Percentiles rank a stretch among this genome's conserved stretches.
phyloP scores from a whole-genome alignment of 2,888 invertebrate species.

The Noctua comes region DNA sequence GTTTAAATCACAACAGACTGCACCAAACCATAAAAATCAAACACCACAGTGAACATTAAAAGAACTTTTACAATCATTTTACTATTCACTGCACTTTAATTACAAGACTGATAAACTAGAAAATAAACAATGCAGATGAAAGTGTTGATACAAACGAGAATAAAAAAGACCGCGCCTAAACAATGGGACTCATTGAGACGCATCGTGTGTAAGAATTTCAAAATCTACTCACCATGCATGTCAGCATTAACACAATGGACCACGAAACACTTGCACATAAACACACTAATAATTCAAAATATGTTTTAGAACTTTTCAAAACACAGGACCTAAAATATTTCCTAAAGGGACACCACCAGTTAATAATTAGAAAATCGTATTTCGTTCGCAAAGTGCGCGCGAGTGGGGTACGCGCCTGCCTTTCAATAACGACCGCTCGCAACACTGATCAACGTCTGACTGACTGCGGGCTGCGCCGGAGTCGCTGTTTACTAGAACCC shows the following conservation, averaged over 20 bases:
- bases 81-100: conserved; percentile 81
- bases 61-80: conserved; percentile 78
- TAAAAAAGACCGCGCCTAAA: conserved; percentile 80
- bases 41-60: conserved; percentile 84
- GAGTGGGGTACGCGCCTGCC: conserved; percentile 79
- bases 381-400: conserved; percentile 80
- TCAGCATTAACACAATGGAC: conserved; percentile 83
- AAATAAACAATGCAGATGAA: conserved; percentile 81
- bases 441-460: conserved; percentile 81
- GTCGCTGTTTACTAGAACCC: conserved; percentile 87
- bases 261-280: conserved; percentile 76
- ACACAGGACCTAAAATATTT: conserved; percentile 80
- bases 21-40: conserved; percentile 79
- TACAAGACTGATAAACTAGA: conserved; percentile 82
- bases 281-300: conserved; percentile 72
- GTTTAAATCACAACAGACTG: conserved; percentile 39
- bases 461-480: conserved; percentile 80
- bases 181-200: conserved; percentile 84
- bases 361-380: conserved; percentile 78
- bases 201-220: conserved; percentile 76
- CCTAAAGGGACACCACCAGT: conserved; percentile 78
- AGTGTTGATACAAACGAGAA: conserved; percentile 78
- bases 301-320: conserved; percentile 67
- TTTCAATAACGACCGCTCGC: conserved; percentile 80
- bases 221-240: conserved; percentile 86